Conservation (phyloP, 2,888 invertebrate genomes). For the Parapristionchus giblindavisi region DNA sequence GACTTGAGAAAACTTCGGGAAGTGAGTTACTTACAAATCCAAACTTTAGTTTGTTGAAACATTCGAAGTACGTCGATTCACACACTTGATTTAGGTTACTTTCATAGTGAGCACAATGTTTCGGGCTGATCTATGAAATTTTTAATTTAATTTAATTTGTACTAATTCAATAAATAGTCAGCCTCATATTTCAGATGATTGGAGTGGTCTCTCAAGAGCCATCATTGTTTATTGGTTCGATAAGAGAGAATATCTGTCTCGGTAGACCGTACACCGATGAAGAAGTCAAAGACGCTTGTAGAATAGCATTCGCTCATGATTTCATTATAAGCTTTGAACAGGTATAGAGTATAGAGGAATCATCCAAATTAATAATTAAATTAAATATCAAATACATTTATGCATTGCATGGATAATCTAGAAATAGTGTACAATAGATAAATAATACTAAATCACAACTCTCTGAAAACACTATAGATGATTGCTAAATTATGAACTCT, state of each 20-base stretch:
- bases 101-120: not conserved
- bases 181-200: conserved; percentile 6
- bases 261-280: not conserved
- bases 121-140: not conserved
- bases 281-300: conserved; percentile 6
- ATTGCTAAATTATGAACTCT: no score
- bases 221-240: conserved; percentile 5
- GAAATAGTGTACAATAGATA: no score
- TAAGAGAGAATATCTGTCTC: conserved; percentile 31
- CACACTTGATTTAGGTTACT: not conserved
- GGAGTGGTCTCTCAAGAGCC: conserved; percentile 31
- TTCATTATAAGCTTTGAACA: conserved; percentile 11
- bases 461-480: no score
- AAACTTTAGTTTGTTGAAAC: not conserved
- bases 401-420: no score
- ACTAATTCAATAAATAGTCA: not conserved
- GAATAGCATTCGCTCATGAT: conserved; percentile 13
- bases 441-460: no score
- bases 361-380: not conserved
- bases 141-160: no score
- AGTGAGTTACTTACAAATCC: not conserved
- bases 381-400: no score
- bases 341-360: not conserved
- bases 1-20: conserved; percentile 7
- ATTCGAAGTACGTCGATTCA: not conserved